A percentile compares a stretch with the other conserved stretches of the same genome.
These are phyloP conservation scores for Drosophila birchii DNA, from an alignment of 2,888 invertebrate species.

Conservation along the genomic window DNA sequence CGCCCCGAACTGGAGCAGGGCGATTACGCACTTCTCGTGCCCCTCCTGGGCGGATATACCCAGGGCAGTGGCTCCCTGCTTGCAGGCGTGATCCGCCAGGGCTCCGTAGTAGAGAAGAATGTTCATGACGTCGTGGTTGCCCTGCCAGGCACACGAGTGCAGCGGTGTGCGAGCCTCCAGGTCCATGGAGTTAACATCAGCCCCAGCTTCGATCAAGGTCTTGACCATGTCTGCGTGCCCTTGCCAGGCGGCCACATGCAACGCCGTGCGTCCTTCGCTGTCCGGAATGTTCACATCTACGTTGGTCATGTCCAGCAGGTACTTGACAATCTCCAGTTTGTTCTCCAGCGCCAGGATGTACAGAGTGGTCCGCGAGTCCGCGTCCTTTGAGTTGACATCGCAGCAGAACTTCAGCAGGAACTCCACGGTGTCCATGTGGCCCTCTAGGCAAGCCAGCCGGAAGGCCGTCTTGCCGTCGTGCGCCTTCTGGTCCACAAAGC, in stretches of 20 bases:
- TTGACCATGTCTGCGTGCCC: constrained; percentile 97
- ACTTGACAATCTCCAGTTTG: constrained; percentile 92
- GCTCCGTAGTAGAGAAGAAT: constrained; percentile 93
- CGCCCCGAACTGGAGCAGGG: constrained; percentile 92
- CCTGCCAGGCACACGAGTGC: constrained; percentile 98
- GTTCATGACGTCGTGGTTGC: constrained; percentile 93
- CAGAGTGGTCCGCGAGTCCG: constrained; percentile 95
- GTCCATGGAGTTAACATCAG: constrained; percentile 94
- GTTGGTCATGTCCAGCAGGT: constrained; percentile 89
- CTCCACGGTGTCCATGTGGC: constrained; percentile 89
- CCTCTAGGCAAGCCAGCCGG: constrained; percentile 86
- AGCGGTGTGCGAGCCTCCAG: constrained; percentile 94
- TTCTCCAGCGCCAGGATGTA: constrained; percentile 96
- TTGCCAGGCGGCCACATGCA: constrained; percentile 97
- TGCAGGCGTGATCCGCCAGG: constrained; percentile 94
- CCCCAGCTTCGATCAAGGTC: constrained; percentile 88
- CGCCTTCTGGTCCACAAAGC: constrained; percentile 93
- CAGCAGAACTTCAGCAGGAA: constrained; percentile 90
- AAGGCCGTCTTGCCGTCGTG: constrained; percentile 96
- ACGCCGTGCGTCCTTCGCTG: constrained; percentile 94
- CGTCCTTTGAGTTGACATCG: constrained; percentile 94
- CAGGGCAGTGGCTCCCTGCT: constrained; percentile 97
- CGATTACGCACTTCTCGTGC: constrained; percentile 95
- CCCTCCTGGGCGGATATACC: constrained; percentile 98
- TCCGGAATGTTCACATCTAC: constrained; percentile 95